Base-by-base conservation (phyloP, 64 coral and sea anemone species). In the Pocillopora damicornis region DNA sequence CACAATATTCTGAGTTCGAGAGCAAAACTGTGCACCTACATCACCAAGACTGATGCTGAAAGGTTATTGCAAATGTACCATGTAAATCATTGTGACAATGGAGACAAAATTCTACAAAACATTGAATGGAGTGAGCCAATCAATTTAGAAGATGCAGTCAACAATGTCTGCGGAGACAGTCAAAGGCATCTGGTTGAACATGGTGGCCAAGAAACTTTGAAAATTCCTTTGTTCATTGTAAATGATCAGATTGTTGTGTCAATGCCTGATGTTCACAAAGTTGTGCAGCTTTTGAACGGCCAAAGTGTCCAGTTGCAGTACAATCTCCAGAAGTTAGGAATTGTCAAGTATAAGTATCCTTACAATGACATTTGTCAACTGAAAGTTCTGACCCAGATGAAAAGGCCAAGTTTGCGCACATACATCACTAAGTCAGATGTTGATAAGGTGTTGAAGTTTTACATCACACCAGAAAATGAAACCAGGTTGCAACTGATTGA, bases 271-370 rank as follows among this genome's bases (percentile, higher is more conserved):
- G 76, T 88, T 56, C 94, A 96, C 72, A 96, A 92, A 83, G 94
- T 86, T 59, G 90, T 96, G 60, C 94, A 96, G 89, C 73, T 96
- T 1, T 61, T 96, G 82, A 96, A 96, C 74, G 94, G 94, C 0
- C 90, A 96, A 57, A 92, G 94, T 90, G 94, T 96, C 34, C 94
- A 96, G 80, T 87, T 96, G 6, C 87, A 87, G 5, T 96, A 96
- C 71, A 96, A 96, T 37, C 64, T 96, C 16, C 90, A 96, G 20
- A 96, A 96, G 37, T 74, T 96, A 36, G 87, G 90, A 6, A 92
- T 96, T 63, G 82, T 86, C 23, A 92, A 92, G 30, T 68, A 91
- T 35, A 89, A 87, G 42, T 96, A 92, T 56, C 76, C 94, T 1
- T 96, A 96, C 62, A 92, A 90, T 5, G 90, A 96, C 4, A 90